Evolutionary conservation across 1,140 invertebrate species (phyloP), one percentile per base, ranked within the genome.

Genomic region (Ceratina japonica): DNA sequence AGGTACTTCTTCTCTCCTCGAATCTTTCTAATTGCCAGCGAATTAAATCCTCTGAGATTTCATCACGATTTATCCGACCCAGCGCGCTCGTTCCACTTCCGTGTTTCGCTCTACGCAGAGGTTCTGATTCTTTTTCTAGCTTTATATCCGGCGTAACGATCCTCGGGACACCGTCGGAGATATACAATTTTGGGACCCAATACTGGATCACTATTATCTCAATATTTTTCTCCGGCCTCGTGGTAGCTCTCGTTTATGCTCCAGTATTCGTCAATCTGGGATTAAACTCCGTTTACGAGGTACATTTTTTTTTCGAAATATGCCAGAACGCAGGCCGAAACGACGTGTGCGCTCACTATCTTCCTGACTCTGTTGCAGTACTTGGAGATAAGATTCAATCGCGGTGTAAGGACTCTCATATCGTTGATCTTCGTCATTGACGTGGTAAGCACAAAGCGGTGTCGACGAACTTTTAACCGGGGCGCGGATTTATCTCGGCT

Each of bases 61-160:
- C 62, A 49, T 16, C 0, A 15, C 12, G 15, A 27, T 63, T 18
- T n/a, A 44, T 15, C 18, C 18, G 62, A 27, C 59, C n/a, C 3
- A n/a, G n/a, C 13, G 20, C 54, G 20, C 64, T 79, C 63, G 0
- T 0, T 49, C 4, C 12, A 44, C 37, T 44, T 44, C 37, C 37
- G 37, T 44, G 37, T 44, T 10, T 10, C 37, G 37, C 27, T 31
- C 27, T 31, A 31, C 27, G 37, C 37, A 8, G 37, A 44, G 5
- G 37, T 44, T 44, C 37, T 44, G 18, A 59, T 22, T 59, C n/a
- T 64, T 22, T 37, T 64, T 44, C 24, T 37, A 97, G 96, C 87
- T 97, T 98, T 90, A 96, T 98, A 89, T 98, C 97, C 0, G 97
- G 97, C 65, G 96, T 98, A 51, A 97, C 97, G 12, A 94, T 98